Base-by-base conservation (phyloP, 1,140 invertebrate genomes). In the Glossosoma conforme region DNA sequence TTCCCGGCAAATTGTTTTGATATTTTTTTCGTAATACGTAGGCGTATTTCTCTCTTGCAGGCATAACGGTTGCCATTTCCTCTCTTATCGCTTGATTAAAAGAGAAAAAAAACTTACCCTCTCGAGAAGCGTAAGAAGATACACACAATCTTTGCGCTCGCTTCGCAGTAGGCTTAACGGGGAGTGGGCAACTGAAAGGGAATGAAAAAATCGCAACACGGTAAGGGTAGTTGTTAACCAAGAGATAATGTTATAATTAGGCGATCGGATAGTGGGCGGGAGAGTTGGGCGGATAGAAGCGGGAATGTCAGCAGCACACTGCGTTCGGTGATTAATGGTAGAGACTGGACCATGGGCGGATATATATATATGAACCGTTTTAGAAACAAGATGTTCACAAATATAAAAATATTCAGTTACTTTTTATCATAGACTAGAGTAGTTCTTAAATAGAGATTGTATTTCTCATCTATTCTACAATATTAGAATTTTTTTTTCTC, bases 211-310 rank as follows among this genome's bases (percentile, higher is more conserved):
- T 9, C 8, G 8, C 25, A n/a, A 30, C 25, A 30, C 25, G n/a
- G n/a, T 8, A 8, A 30, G n/a, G n/a, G 37, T 30, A 24, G 52
- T 40, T 53, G 51, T 42, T 54, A 54, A 47, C 19, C 42, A 40
- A 47, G 38, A 54, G 52, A 54, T 54, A 47, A 47, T 42, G 52
- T 40, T 54, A 54, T 54, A 54, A 54, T 54, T 47, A 48, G 44
- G n/a, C 22, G 2, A 22, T 20, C 33, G 42, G 35, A 9, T 21
- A 25, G 42, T 11, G 32, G 44, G 20, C 6, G 35, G 20, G 10
- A 22, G 36, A 20, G 5, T 14, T 10, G 32, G 2, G 10, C 19
- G 28, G 42, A n/a, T n/a, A n/a, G n/a, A n/a, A n/a, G n/a, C 14
- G 24, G 41, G 10, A 6, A 9, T 17, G 46, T 49, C 36, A 49